Conservation (phyloP, 1,140 invertebrate genomes). For the Trichonephila clavata region DNA sequence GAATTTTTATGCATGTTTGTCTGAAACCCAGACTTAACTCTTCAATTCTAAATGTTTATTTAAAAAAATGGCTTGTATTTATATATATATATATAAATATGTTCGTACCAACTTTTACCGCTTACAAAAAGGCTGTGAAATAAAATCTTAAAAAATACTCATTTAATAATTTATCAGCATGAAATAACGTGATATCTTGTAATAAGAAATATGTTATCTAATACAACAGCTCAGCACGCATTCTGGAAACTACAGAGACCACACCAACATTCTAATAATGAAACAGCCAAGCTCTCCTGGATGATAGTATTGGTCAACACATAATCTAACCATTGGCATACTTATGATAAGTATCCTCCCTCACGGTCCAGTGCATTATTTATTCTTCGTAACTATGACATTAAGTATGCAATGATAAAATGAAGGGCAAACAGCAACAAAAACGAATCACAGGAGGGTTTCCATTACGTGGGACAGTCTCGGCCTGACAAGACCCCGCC, state of each 20-base stretch:
- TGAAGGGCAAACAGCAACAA: slow-evolving; percentile 16
- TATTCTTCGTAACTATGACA: slow-evolving; percentile 46
- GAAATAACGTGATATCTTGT: no score
- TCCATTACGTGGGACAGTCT: slow-evolving; percentile 28
- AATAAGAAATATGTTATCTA: neutral
- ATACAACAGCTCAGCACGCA: neutral
- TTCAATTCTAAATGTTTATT: neutral
- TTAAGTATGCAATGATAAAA: slow-evolving; percentile 49
- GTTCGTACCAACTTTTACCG: no score
- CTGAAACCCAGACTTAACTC: neutral
- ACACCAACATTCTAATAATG: neutral
- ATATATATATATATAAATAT: neutral
- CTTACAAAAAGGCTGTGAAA: no score
- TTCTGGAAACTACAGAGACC: neutral
- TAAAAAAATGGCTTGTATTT: neutral
- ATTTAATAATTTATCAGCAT: no score
- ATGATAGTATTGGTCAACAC: slow-evolving; percentile 26
- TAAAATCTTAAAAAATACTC: no score
- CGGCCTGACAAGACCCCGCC: slow-evolving; percentile 50
- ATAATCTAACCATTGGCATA: slow-evolving; percentile 11
- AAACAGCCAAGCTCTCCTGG: neutral
- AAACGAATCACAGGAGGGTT: slow-evolving; percentile 34
- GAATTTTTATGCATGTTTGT: neutral
- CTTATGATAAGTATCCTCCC: slow-evolving; percentile 7
- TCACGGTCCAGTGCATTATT: slow-evolving; percentile 35